Evolutionary conservation across 2,888 invertebrate genomes (phyloP), one percentile per base, ranked within the genome.

Genomic region (Mythimna vitellina): DNA sequence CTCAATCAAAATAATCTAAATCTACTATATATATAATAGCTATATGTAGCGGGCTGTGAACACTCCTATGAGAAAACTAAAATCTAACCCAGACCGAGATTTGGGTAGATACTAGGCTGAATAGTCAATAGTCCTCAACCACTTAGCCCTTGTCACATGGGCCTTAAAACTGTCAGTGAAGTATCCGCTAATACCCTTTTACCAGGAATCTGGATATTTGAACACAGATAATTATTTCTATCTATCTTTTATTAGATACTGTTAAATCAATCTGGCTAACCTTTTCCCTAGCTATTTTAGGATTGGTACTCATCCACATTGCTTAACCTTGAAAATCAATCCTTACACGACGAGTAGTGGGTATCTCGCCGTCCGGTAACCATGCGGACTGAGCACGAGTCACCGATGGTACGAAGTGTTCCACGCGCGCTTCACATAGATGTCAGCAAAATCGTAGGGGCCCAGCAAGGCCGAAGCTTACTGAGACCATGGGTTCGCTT

Each of bases 91-190:
- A 69, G 20, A 53, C 14, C 8, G 42, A 64, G 53, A 71, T 54
- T 53, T 49, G 35, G 53, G 53, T 58, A 58, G 12, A 9, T n/a
- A n/a, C 58, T 12, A 35, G 12, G n/a, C 58, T 35, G 22, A 38
- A 60, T 22, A 38, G 22, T 60, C 60, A 8, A 1, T 22, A 38
- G 58, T 54, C 22, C 25, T 46, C 1, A 35, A 46, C 42, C 32
- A 62, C 22, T 53, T n/a, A 51, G n/a, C 54, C 60, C 60, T 60
- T 54, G 12, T 72, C 78, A 65, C 49, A 14, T 20, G n/a, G 20
- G 14, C 29, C 54, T 51, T 61, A 32, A 56, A 61, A n/a, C 35
- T 65, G 65, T 65, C 76, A 32, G 7, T 5, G 7, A 61, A 65
- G 32, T 78, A 42, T 73, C 49, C 29, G 0, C 35, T 12, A 38